Percentiles rank a stretch among this genome's conserved stretches.
These are phyloP conservation scores for Erynnis tages DNA, from an alignment of 2,888 invertebrate genomes.

Conservation along the genomic window DNA sequence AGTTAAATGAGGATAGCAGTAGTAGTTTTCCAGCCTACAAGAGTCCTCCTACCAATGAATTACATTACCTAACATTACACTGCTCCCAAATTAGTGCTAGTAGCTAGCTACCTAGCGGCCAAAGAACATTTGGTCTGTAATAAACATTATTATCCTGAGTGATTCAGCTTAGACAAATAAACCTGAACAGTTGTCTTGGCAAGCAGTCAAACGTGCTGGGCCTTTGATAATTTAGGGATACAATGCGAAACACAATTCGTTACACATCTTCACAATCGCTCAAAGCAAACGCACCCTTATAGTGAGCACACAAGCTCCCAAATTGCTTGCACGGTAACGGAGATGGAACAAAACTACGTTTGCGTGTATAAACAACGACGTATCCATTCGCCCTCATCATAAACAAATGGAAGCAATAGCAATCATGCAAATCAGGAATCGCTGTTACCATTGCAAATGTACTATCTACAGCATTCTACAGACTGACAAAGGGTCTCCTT, in stretches of 20 bases:
- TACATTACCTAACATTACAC: too few species aligned
- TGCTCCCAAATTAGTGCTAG: too few species aligned
- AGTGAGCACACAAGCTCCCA: slow-evolving; percentile 4
- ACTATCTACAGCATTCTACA: slow-evolving; percentile 35
- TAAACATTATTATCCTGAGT: slow-evolving; percentile 21
- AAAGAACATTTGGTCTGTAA: not conserved
- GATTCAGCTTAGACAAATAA: slow-evolving; percentile 31
- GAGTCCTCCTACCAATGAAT: too few species aligned
- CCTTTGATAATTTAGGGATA: slow-evolving; percentile 27
- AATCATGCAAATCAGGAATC: slow-evolving; percentile 50
- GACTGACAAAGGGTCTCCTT: slow-evolving; percentile 35
- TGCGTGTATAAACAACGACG: slow-evolving; percentile 5
- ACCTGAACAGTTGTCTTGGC: slow-evolving; percentile 30
- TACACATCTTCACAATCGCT: not conserved
- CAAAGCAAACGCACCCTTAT: not conserved
- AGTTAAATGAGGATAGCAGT: too few species aligned
- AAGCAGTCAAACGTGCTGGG: slow-evolving; percentile 25
- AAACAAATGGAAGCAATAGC: slow-evolving; percentile 43
- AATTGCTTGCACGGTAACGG: slow-evolving; percentile 8
- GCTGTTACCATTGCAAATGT: slow-evolving; percentile 48
- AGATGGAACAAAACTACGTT: slow-evolving; percentile 1
- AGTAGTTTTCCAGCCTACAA: too few species aligned
- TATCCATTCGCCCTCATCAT: slow-evolving; percentile 35
- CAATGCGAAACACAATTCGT: slow-evolving; percentile 11
- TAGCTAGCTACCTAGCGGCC: too few species aligned